These are phyloP conservation scores for Hydroisotoma schaefferi DNA, from an alignment of 2,888 invertebrate genomes.

Conservation along the genomic window DNA sequence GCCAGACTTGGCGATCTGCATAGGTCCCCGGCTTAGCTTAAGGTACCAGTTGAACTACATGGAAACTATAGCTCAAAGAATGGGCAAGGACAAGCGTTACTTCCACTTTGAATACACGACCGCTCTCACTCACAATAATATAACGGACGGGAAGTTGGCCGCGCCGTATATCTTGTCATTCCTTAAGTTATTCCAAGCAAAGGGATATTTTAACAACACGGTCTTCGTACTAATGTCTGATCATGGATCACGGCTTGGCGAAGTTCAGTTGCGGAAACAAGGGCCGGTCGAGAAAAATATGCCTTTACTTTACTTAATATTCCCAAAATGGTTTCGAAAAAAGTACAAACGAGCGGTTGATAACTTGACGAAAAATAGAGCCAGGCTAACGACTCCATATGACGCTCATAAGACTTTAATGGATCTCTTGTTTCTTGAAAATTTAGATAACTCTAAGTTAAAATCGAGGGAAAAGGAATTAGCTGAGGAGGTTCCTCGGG, in stretches of 20 bases:
- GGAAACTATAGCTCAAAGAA: slow-evolving; percentile 60
- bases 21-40: slow-evolving; percentile 60
- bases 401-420: slow-evolving; percentile 43
- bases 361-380: slow-evolving; percentile 27
- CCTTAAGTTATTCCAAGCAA: slow-evolving; percentile 57
- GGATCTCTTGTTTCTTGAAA: slow-evolving; percentile 29
- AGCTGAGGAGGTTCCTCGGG: slow-evolving; percentile 56
- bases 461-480: no score
- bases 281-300: slow-evolving; percentile 75
- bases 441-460: no score
- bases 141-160: slow-evolving; percentile 71
- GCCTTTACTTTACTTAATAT: slow-evolving; percentile 69
- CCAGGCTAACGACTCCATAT: slow-evolving; percentile 32
- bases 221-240: slow-evolving; percentile 74
- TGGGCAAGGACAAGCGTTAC: slow-evolving; percentile 59
- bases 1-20: slow-evolving; percentile 65
- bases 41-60: slow-evolving; percentile 70
- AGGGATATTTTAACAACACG: slow-evolving; percentile 63
- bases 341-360: slow-evolving; percentile 56
- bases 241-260: slow-evolving; percentile 85
- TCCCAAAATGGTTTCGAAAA: slow-evolving; percentile 69
- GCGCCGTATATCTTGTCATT: slow-evolving; percentile 64
- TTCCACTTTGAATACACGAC: slow-evolving; percentile 84
- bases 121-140: slow-evolving; percentile 76
- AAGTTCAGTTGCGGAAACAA: slow-evolving; percentile 75